Evolutionary conservation across 2,888 invertebrate species (phyloP), one percentile per base, ranked within the genome.

Genomic region (Craniophora ligustri): DNA sequence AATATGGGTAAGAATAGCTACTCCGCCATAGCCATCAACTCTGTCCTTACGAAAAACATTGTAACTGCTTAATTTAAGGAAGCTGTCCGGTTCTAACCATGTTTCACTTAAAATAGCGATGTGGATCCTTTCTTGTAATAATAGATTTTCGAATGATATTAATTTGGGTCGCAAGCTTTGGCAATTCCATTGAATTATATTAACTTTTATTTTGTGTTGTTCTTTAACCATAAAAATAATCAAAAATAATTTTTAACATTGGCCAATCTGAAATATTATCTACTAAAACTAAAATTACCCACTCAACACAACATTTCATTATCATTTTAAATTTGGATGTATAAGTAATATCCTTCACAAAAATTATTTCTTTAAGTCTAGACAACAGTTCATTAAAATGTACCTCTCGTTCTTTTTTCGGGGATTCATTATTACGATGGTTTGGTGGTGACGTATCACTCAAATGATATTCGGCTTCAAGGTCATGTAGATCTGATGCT

Each of bases 11-110:
- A 59, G 4, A 3, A 70, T 53, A 1, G 56, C 54, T 3, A 67
- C 55, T 0, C 69, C 69, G 0, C 69, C 69, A 35, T 61, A 66
- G 0, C 16, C 19, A 16, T 63, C 65, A 7, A 31, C 19, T 11
- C 68, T 48, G 32, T 69, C 66, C 0, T 31, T 30, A 0, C 69
- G 41, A 41, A 26, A 62, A 3, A 51, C 45, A 11, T 57, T 61
- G 32, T 66, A 69, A 7, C 42, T 28, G 1, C 28, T n/a, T n/a
- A n/a, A n/a, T n/a, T n/a, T n/a, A n/a, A n/a, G n/a, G n/a, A n/a
- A n/a, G n/a, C n/a, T n/a, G n/a, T n/a, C n/a, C n/a, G n/a, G n/a
- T n/a, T n/a, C n/a, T n/a, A n/a, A n/a, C n/a, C n/a, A n/a, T n/a
- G n/a, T n/a, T n/a, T n/a, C n/a, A n/a, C n/a, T n/a, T n/a, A n/a